These are phyloP conservation scores for Wiebesia pumilae DNA, from an alignment of 1,140 invertebrate species.

Conservation along the genomic window DNA sequence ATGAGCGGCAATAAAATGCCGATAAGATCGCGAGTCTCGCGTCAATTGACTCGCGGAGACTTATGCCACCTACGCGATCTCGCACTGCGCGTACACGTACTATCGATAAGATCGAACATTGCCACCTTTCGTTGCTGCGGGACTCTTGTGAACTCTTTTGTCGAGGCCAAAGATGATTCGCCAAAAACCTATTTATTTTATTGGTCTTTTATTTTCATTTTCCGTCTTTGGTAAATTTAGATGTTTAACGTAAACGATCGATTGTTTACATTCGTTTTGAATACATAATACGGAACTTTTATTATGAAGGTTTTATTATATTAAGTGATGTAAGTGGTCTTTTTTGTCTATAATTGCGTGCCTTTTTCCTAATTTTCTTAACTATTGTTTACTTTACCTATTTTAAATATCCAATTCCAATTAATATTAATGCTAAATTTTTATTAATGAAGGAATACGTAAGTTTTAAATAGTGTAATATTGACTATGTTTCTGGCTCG, in stretches of 20 bases:
- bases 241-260: not conserved
- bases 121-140: not conserved
- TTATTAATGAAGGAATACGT: too few species aligned
- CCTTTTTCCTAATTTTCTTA: too few species aligned
- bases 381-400: too few species aligned
- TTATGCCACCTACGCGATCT: not conserved
- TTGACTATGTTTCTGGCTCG: too few species aligned
- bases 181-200: not conserved
- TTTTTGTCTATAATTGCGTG: too few species aligned
- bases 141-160: not conserved
- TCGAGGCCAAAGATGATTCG: not conserved
- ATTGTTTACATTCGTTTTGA: not conserved
- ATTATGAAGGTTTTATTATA: too few species aligned
- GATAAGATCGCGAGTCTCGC: not conserved
- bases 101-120: not conserved
- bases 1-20: not conserved
- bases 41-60: not conserved
- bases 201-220: not conserved
- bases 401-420: too few species aligned
- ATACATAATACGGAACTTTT: too few species aligned
- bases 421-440: too few species aligned
- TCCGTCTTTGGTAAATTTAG: not conserved
- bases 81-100: not conserved
- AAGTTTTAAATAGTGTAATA: too few species aligned
- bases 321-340: too few species aligned